Percentiles rank a stretch among this genome's conserved stretches.
Evolutionary conservation across 2,888 invertebrate species (phyloP).

Genomic region (Phortica okadai): DNA sequence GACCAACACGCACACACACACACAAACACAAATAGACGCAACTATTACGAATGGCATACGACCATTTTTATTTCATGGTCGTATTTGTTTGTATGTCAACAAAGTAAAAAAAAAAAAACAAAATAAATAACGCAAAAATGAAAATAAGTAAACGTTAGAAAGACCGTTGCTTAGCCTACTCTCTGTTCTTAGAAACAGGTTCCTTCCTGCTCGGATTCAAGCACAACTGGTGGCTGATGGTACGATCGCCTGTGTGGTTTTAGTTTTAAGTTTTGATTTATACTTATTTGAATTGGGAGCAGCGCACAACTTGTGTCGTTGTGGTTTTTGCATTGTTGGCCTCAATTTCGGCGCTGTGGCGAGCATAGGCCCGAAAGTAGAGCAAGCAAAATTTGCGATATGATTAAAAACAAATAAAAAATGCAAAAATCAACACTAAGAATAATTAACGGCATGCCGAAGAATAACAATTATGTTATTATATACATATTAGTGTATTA

Average conservation of each 20-base stretch:
- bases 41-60: neutral
- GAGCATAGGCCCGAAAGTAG: too few species aligned
- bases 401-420: too few species aligned
- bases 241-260: neutral
- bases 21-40: neutral
- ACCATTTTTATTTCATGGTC: neutral
- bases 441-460: too few species aligned
- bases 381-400: too few species aligned
- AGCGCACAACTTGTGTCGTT: neutral
- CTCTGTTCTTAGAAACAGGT: neutral
- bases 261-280: slow-evolving; percentile 3
- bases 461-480: too few species aligned
- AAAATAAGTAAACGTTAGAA: neutral
- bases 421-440: too few species aligned
- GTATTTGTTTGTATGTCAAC: neutral
- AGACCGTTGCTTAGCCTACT: too few species aligned
- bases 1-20: neutral
- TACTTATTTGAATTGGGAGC: neutral
- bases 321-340: neutral
- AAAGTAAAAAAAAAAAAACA: neutral
- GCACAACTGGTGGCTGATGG: too few species aligned
- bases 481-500: too few species aligned
- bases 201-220: neutral
- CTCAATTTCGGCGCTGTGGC: too few species aligned
- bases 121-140: neutral